Base-by-base conservation (phyloP, 2,888 invertebrate species). In the Microplitis manilae region DNA sequence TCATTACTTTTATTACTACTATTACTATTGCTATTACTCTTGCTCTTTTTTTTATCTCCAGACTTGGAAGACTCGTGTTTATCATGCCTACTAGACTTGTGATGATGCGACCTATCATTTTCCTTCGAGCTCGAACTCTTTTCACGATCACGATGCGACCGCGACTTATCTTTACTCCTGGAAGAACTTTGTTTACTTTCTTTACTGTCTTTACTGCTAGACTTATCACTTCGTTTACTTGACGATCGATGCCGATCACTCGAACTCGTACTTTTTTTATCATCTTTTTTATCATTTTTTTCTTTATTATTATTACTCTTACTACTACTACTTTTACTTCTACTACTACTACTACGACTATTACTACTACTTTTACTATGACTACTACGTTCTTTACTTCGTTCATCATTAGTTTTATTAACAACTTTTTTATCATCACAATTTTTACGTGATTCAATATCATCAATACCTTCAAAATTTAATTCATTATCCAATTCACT, bases 251-350 rank as follows among this genome's bases (percentile, higher is more conserved):
- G 81, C 82, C 83, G 84, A 61, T 82, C 83, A 77, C 79, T 85
- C 5, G 81, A 80, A 77, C 79, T 83, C 8, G 84, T 84, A 61
- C 81, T 82, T 64, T 81, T 81, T 67, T 80, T 84, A 77, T 84
- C 85, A 30, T 88, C 85, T 85, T 86, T 81, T 85, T 90, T 87
- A 84, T 90, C 90, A 82, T 80, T 79, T 79, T 83, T 82, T 78
- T 82, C 83, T 80, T 83, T 80, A 77, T 81, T 77, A 9, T 86
- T 81, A 85, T 90, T 87, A 84, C 90, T 90, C 82, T 79, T 79
- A 79, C 83, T 82, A 78, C 81, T 83, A 80, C 83, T 80, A 77
- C 81, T 77, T 8, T 82, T 81, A 73, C 82, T 84, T 17, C 78
- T 83, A 67, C 79, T 81, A 38, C 77, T 81, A 62, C 72, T 80